Evolutionary conservation across 92 coral and sea anemone genomes (phyloP).

Genomic region (Plumapathes pennacea): DNA sequence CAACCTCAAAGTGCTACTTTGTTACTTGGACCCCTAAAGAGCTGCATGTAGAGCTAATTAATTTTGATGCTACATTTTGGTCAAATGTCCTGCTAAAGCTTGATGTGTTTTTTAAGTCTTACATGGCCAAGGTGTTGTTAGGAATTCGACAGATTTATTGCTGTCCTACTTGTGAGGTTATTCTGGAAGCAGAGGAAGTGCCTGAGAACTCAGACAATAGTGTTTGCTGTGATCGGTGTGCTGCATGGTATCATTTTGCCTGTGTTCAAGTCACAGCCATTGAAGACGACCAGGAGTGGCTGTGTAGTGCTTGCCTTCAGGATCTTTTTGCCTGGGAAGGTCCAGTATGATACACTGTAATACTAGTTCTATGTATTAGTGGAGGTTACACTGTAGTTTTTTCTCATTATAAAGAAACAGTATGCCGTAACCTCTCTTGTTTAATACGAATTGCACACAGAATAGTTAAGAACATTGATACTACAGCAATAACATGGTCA

Average conservation of each 20-base stretch:
- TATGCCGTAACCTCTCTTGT: too few relatives aligned
- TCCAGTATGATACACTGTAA: too few relatives aligned
- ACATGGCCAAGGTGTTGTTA: constrained; percentile 8
- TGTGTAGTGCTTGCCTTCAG: too few relatives aligned
- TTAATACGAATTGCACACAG: too few relatives aligned
- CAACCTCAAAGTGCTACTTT: constrained; percentile 9
- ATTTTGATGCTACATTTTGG: constrained; percentile 5
- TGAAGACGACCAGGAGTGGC: neutral
- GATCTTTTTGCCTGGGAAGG: too few relatives aligned
- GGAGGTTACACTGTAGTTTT: too few relatives aligned
- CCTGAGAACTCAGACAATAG: constrained; percentile 16
- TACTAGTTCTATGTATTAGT: too few relatives aligned
- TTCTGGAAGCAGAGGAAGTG: constrained; percentile 14
- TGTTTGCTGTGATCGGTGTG: constrained; percentile 21
- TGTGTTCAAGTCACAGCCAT: constrained; percentile 6
- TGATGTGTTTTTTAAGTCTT: constrained; percentile 15
- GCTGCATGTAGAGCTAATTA: constrained; percentile 6
- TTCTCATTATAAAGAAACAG: too few relatives aligned
- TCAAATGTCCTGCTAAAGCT: constrained; percentile 3
- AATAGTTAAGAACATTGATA: too few relatives aligned
- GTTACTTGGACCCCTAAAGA: constrained; percentile 26
- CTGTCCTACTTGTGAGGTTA: constrained; percentile 13
- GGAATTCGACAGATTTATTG: constrained; percentile 4
- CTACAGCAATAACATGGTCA: too few relatives aligned
- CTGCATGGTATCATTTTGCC: constrained; percentile 12